Percentiles rank a stretch among this genome's conserved stretches.
Conservation (phyloP, 2,113 vertebrate species). For the Podiceps cristatus region DNA sequence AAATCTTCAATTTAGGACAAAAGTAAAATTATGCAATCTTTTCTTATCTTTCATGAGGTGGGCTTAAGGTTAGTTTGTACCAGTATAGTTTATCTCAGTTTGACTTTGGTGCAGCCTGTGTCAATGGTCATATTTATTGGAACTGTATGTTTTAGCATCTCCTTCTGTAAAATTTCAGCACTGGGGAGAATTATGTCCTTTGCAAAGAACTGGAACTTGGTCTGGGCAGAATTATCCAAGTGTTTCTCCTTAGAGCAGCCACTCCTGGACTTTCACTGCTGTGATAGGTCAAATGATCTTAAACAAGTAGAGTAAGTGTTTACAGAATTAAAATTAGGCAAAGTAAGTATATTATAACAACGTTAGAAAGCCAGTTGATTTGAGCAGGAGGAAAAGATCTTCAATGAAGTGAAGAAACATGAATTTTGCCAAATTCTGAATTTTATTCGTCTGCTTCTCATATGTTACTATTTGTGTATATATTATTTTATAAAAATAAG, state of each 20-base stretch:
- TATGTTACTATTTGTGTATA: not conserved
- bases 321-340: not conserved
- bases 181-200: not conserved
- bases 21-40: not conserved
- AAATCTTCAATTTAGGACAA: not conserved
- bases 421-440: not conserved
- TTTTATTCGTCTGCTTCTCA: not conserved
- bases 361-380: not conserved
- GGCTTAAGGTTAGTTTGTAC: not conserved
- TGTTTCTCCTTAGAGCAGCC: not conserved
- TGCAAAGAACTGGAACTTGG: not conserved
- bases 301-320: not conserved
- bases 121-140: not conserved
- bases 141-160: not conserved
- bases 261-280: not conserved
- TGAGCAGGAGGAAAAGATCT: not conserved
- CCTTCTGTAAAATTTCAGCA: not conserved
- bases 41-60: not conserved
- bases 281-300: not conserved
- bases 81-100: not conserved
- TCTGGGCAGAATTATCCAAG: not conserved
- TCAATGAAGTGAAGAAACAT: not conserved
- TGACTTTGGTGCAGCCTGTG: not conserved
- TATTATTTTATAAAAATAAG: not conserved
- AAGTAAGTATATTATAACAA: not conserved